Evolutionary conservation across 2,888 invertebrate genomes (phyloP), one percentile per base, ranked within the genome.

Genomic region (Caenorhabditis plicata): DNA sequence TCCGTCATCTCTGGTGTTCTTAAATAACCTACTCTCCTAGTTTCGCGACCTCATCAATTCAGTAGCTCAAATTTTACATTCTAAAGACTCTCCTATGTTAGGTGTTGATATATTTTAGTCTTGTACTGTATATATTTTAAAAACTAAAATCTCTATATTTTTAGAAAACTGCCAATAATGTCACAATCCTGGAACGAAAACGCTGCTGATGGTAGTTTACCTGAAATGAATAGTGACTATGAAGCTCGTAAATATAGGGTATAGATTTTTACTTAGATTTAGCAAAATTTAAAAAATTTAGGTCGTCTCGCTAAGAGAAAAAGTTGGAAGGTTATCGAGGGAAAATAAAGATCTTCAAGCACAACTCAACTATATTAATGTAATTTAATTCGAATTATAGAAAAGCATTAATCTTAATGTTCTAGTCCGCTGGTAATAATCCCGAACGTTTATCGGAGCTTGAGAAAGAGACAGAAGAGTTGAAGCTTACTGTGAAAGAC

Each of bases 161-260:
- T 25, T 44, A 61, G 61, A 46, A 52, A 51, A 32, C 50, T 53
- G 26, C 54, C 47, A 19, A 20, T 50, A 20, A 69, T 69, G 69
- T 63, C 65, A 11, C 61, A 64, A 35, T 69, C 69, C 4, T 69
- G 69, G 69, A 65, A 69, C 42, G 65, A 64, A 29, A 63, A 61
- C 32, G 54, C 61, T 5, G 27, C 55, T 7, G 54, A 54, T 33
- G 55, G 51, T 43, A 54, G 51, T 13, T 43, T 54, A 48, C 50
- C 40, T 36, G 60, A 60, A 41, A 45, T 53, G 32, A 61, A 61
- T 42, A 60, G 60, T 13, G 68, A 68, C 32, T 40, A 52, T 36
- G 52, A 56, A 19, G 25, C 62, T 17, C 43, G 57, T 32, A 57
- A 57, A 36, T 49, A 44, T 27, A 54, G 64, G 36, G 62, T 60